Conservation (phyloP, 2,113 vertebrate species). For the Arizona elegans region DNA sequence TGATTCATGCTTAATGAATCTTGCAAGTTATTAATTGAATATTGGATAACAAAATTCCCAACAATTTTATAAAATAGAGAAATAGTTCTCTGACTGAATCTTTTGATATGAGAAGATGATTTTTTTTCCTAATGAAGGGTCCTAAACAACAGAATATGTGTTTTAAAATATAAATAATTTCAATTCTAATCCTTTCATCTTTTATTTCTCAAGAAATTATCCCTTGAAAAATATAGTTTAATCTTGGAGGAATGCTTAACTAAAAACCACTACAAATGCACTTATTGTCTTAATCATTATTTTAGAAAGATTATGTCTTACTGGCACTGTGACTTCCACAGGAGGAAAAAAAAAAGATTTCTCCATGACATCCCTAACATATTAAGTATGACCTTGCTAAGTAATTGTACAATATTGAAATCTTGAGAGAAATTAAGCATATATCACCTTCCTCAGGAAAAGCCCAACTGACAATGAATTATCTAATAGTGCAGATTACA, state of each 20-base stretch:
- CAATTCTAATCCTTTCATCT: background rate
- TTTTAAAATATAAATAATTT: background rate
- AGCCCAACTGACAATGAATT: background rate
- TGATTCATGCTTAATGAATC: background rate
- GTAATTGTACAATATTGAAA: background rate
- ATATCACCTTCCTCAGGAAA: background rate
- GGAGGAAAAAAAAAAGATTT: background rate
- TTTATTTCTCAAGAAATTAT: background rate
- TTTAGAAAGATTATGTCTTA: background rate
- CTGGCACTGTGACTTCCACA: background rate
- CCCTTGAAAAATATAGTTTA: background rate
- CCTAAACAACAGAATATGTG: background rate
- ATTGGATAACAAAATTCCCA: background rate
- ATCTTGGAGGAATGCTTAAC: background rate
- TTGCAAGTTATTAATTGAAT: background rate
- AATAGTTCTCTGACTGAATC: background rate
- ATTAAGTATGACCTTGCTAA: background rate
- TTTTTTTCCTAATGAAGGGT: background rate
- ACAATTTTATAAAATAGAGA: background rate
- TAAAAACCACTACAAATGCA: background rate
- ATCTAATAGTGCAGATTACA: background rate
- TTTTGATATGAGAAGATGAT: background rate
- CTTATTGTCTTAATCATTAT: background rate
- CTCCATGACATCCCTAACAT: background rate
- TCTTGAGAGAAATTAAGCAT: background rate